phyloP scores from a whole-genome alignment of 1,140 invertebrate species.

The Drosophila lini region DNA sequence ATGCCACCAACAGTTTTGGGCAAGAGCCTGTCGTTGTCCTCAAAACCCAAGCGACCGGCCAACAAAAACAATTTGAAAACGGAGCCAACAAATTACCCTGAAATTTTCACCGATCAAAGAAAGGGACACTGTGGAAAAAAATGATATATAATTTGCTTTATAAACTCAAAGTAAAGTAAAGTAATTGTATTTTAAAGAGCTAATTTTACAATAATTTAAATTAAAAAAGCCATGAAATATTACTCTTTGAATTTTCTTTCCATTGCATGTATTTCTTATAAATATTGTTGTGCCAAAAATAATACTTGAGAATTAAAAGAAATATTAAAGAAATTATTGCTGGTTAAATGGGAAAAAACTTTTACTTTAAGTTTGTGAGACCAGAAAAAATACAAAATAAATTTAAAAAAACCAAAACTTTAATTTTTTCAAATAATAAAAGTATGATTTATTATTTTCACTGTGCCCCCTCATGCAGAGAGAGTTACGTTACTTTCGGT shows the following conservation, averaged over 20 bases:
- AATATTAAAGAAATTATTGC: neutral
- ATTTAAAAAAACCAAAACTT: neutral
- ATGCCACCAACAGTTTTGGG: slow-evolving; percentile 76
- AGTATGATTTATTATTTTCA: neutral
- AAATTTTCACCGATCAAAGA: slow-evolving; percentile 59
- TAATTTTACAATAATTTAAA: too few species aligned
- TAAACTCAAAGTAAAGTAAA: neutral
- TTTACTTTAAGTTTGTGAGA: too few species aligned
- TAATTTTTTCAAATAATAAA: neutral
- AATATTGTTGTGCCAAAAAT: neutral
- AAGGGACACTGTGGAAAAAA: slow-evolving; percentile 19
- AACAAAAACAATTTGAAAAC: slow-evolving; percentile 41
- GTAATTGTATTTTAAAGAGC: neutral
- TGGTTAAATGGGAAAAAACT: too few species aligned
- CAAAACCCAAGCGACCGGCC: slow-evolving; percentile 17
- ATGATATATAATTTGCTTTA: neutral
- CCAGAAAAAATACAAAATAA: too few species aligned
- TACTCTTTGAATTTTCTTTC: neutral
- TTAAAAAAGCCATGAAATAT: neutral
- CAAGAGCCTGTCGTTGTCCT: slow-evolving; percentile 17
- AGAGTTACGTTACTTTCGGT: slow-evolving; percentile 19
- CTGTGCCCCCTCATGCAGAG: slow-evolving; percentile 12
- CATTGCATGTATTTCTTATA: neutral
- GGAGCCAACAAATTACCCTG: slow-evolving; percentile 75
- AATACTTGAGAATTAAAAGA: neutral